Conservation (phyloP, 92 coral and sea anemone species). For the Ricordea florida region DNA sequence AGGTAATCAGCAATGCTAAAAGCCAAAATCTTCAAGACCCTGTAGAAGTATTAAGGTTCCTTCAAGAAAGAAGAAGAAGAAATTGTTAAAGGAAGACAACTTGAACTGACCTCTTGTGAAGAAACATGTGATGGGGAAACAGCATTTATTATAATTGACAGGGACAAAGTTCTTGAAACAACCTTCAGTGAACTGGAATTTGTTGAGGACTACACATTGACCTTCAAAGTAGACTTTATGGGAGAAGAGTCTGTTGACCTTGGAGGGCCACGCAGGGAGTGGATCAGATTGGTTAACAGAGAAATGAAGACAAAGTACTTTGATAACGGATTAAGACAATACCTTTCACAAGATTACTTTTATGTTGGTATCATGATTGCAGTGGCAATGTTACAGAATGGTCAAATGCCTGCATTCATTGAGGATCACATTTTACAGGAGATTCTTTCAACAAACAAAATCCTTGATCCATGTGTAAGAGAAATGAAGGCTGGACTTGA, state of each 20-base stretch:
- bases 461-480: constrained; percentile 32
- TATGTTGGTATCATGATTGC: constrained; percentile 51
- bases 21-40: not conserved
- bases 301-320: constrained; percentile 52
- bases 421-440: constrained; percentile 45
- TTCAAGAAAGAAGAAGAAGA: no score
- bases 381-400: constrained; percentile 20
- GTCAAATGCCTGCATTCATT: constrained; percentile 29
- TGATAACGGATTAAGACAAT: constrained; percentile 49
- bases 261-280: constrained; percentile 67
- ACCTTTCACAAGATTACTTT: constrained; percentile 38
- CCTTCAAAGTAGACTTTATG: constrained; percentile 67
- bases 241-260: constrained; percentile 65
- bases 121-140: constrained; percentile 53
- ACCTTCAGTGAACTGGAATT: constrained; percentile 68
- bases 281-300: constrained; percentile 44
- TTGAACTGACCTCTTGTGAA: constrained; percentile 37
- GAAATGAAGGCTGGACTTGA: constrained; percentile 59
- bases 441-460: constrained; percentile 25
- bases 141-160: constrained; percentile 47
- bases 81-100: constrained; percentile 27
- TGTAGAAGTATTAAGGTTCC: no score
- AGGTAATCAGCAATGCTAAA: not conserved
- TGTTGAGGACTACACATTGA: constrained; percentile 27
- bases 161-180: constrained; percentile 46